Percentiles rank a stretch among this genome's conserved stretches.
These are phyloP conservation scores for Yoshiicerus persimilis DNA, from an alignment of 1,140 invertebrate species.

Conservation along the genomic window DNA sequence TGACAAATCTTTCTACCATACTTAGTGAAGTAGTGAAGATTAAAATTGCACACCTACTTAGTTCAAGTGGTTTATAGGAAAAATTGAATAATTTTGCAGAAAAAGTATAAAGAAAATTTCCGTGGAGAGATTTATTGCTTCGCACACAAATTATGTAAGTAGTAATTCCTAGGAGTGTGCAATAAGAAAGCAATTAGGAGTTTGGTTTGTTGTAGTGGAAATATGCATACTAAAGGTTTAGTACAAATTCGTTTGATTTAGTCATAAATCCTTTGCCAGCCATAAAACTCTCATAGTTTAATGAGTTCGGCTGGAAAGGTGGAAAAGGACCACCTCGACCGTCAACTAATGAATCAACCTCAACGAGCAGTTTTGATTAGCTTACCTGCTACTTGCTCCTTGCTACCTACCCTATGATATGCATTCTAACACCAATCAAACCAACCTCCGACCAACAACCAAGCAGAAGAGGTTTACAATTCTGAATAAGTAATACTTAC, in stretches of 20 bases:
- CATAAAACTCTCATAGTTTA: neutral
- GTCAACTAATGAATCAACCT: conserved; percentile 17
- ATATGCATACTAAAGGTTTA: neutral
- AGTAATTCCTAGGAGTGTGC: no score
- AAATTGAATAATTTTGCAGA: no score
- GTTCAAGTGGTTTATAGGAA: no score
- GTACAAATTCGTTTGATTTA: conserved; percentile 18
- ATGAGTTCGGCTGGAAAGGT: conserved; percentile 1
- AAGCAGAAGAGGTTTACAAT: neutral
- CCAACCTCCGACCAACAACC: neutral
- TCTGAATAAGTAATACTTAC: neutral
- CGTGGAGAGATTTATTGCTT: neutral
- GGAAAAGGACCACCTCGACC: conserved; percentile 17
- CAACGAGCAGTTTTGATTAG: conserved; percentile 18
- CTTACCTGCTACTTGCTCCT: neutral
- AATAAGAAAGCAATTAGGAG: neutral
- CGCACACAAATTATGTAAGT: neutral
- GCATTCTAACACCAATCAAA: neutral
- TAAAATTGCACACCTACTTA: no score
- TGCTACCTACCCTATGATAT: neutral
- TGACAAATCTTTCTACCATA: no score
- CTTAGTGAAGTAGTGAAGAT: no score
- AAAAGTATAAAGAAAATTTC: no score
- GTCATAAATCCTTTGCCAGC: neutral
- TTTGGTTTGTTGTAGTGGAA: neutral